Base-by-base conservation (phyloP, 2,797 vertebrate genomes). In the Eulemur albifrons region DNA sequence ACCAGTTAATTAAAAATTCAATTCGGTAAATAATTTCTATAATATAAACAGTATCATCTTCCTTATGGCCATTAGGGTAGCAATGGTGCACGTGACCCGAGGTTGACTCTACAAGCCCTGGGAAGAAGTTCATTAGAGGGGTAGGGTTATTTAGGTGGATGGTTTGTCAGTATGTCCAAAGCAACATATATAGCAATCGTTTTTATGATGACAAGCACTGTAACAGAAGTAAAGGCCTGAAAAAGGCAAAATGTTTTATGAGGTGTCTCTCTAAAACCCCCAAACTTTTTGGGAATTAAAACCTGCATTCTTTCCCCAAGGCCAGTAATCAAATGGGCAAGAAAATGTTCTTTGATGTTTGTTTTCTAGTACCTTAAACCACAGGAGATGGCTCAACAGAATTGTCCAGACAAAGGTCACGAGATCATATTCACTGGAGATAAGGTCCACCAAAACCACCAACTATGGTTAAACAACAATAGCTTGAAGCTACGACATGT, bases 1-100 rank as follows among this genome's bases (percentile, higher is more conserved):
- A 86, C 17, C 5, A 69, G 32, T 81, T 79, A 73, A 73, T 79
- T 83, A 93, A 81, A 97, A 95, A 93, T 77, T 94, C 80, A 95
- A 61, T 83, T 81, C 79, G 45, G 25, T n/a, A 91, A 94, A 93
- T 65, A 89, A 77, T 91, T 93, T 87, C 40, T 70, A 2, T 93
- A 83, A 87, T 92, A 63, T 54, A 88, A 76, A 90, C 32, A 88
- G 40, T 15, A 77, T 45, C n/a, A 61, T 54, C 63, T 65, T 77
- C 43, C 61, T 93, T 57, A 40, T 0, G 52, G 54, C 30, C 32
- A 3, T 69, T 72, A 69, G 18, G 40, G 23, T 48, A 77, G 27
- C 10, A 77, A 84, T 7, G 73, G 18, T 38, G 4, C 32, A 27
- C 21, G 1, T 40, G 73, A 14, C 59, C 84, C 32, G 25, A 75